phyloP scores from a whole-genome alignment of 2,888 invertebrate genomes.

The Oasisia sp. region DNA sequence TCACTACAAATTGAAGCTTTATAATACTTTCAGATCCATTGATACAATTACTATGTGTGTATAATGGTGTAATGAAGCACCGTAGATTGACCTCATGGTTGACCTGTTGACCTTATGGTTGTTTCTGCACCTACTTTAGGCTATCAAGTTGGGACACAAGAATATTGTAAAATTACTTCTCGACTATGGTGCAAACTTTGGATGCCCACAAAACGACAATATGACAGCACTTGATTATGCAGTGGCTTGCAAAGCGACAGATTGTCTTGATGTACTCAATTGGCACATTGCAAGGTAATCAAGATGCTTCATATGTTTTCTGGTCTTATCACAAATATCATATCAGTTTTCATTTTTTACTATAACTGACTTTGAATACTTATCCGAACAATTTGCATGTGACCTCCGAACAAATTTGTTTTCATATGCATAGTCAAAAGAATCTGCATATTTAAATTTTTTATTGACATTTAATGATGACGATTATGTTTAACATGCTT shows the following conservation, averaged over 20 bases:
- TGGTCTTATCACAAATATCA: not conserved
- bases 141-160: constrained; percentile 55
- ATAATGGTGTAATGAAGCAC: not conserved
- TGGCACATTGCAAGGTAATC: not conserved
- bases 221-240: not conserved
- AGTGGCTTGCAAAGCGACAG: not conserved
- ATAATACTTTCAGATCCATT: not conserved
- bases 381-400: too few relatives aligned
- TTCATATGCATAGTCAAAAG: too few relatives aligned
- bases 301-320: not conserved
- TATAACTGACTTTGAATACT: too few relatives aligned
- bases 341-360: too few relatives aligned
- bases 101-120: constrained; percentile 18
- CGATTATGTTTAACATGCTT: too few relatives aligned
- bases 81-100: not conserved
- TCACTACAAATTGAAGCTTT: too few relatives aligned
- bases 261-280: not conserved
- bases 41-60: not conserved
- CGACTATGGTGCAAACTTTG: constrained; percentile 61
- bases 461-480: too few relatives aligned
- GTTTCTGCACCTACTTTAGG: constrained; percentile 43
- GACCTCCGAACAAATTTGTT: too few relatives aligned
- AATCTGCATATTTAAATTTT: too few relatives aligned
- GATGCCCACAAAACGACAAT: constrained; percentile 30
- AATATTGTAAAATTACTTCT: constrained; percentile 57